A percentile compares a stretch with the other conserved stretches of the same genome.
Evolutionary conservation across 1,140 invertebrate species (phyloP).

Genomic region (Galendromus occidentalis): DNA sequence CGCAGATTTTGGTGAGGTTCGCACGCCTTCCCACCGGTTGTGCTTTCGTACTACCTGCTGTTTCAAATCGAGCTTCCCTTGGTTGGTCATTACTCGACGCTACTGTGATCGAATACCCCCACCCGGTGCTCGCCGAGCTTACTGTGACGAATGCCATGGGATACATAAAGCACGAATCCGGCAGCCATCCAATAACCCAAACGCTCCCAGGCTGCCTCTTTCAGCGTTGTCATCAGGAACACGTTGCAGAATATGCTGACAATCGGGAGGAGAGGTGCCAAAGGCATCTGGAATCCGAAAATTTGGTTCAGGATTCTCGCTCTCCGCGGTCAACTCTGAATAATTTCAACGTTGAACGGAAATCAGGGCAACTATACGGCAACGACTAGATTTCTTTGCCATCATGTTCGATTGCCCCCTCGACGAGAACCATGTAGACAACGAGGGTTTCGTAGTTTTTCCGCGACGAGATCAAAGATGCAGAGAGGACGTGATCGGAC

Average conservation of each 20-base stretch:
- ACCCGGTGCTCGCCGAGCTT: not conserved
- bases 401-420: not conserved
- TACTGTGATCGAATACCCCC: not conserved
- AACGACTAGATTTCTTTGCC: not conserved
- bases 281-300: slow-evolving; percentile 33
- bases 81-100: no score
- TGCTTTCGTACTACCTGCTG: no score
- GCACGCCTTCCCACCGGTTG: no score
- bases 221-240: slow-evolving; percentile 57
- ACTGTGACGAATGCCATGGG: not conserved
- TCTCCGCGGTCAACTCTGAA: not conserved
- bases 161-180: slow-evolving; percentile 27
- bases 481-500: not conserved
- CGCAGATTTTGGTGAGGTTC: no score
- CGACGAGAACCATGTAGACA: not conserved
- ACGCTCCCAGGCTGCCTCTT: slow-evolving; percentile 54
- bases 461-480: not conserved
- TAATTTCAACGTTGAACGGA: no score
- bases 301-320: not conserved
- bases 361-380: no score
- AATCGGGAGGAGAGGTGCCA: slow-evolving; percentile 56
- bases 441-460: not conserved
- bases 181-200: slow-evolving; percentile 66
- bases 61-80: no score
- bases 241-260: slow-evolving; percentile 59